Evolutionary conservation across 2,888 invertebrate genomes (phyloP).

Genomic region (Macroteleia sp.): DNA sequence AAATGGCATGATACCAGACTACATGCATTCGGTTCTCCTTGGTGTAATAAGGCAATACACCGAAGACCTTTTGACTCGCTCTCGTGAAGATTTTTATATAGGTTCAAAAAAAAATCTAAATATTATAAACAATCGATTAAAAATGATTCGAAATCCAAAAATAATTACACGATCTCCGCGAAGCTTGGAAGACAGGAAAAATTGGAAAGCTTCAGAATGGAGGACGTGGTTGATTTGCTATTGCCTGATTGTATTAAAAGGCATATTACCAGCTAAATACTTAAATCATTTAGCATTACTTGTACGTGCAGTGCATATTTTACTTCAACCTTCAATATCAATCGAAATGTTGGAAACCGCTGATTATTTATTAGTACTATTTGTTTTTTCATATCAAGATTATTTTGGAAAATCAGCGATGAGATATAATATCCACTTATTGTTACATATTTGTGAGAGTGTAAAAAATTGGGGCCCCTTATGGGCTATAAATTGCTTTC

Average conservation of each 20-base stretch:
- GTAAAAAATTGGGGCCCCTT: constrained; percentile 29
- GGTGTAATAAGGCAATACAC: too few species aligned
- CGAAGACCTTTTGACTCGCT: too few species aligned
- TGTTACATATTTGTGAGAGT: constrained; percentile 15
- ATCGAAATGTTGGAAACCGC: neutral
- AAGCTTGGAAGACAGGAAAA: constrained; percentile 1
- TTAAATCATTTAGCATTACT: constrained; percentile 6
- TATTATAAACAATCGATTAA: neutral
- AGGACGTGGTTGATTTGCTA: constrained; percentile 11
- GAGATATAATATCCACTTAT: constrained; percentile 16
- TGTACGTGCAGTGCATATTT: neutral
- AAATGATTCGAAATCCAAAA: neutral
- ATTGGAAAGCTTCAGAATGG: constrained; percentile 34
- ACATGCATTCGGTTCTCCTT: too few species aligned
- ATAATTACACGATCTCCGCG: constrained; percentile 1
- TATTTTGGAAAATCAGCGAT: constrained; percentile 4
- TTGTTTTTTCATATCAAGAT: constrained; percentile 7
- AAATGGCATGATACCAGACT: too few species aligned
- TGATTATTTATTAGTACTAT: constrained; percentile 1
- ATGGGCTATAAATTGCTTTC: constrained; percentile 32
- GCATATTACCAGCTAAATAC: neutral
- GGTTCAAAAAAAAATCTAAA: too few species aligned
- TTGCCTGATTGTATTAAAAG: constrained; percentile 5
- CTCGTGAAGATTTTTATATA: too few species aligned
- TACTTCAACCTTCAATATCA: neutral